These are phyloP conservation scores for Semicossyphus pulcher DNA, from an alignment of 2,113 vertebrate genomes.

Conservation along the genomic window DNA sequence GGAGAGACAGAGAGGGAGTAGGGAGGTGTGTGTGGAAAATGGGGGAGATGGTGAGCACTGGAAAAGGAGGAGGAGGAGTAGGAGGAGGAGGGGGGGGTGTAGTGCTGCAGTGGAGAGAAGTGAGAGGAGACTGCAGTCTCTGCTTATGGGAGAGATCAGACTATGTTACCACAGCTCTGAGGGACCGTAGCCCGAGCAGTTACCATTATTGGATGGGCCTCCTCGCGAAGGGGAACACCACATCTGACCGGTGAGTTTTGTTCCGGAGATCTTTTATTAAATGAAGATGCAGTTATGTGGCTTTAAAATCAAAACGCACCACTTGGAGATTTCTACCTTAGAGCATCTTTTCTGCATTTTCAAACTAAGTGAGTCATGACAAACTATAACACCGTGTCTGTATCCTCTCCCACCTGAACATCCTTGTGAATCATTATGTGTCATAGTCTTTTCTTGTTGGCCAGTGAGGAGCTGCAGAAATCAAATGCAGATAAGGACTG, in stretches of 20 bases:
- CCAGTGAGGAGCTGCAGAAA: slow-evolving; percentile 53
- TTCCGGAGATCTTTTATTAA: slow-evolving; percentile 12
- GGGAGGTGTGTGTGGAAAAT: slow-evolving; percentile 64
- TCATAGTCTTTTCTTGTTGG: slow-evolving; percentile 23
- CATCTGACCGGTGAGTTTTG: slow-evolving; percentile 75
- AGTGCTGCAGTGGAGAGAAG: slow-evolving; percentile 82
- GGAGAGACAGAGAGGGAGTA: slow-evolving; percentile 50
- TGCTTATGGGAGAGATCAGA: slow-evolving; percentile 78
- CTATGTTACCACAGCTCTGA: slow-evolving; percentile 76
- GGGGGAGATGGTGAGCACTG: slow-evolving; percentile 70
- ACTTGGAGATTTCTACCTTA: not conserved
- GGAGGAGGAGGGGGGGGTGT: slow-evolving; percentile 58
- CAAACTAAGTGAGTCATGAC: slow-evolving; percentile 28
- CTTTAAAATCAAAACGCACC: not conserved
- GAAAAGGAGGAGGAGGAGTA: slow-evolving; percentile 48
- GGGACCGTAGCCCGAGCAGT: slow-evolving; percentile 59
- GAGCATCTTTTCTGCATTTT: slow-evolving; percentile 20
- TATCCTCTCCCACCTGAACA: not conserved
- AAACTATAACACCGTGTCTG: slow-evolving; percentile 1
- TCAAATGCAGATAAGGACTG: slow-evolving; percentile 54
- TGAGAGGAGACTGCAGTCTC: slow-evolving; percentile 84
- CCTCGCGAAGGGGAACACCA: slow-evolving; percentile 54
- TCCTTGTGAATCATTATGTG: slow-evolving; percentile 37
- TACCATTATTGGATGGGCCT: slow-evolving; percentile 73
- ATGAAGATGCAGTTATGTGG: slow-evolving; percentile 11